Conservation (phyloP, 2,113 vertebrate species). For the Ciconia stormi region DNA sequence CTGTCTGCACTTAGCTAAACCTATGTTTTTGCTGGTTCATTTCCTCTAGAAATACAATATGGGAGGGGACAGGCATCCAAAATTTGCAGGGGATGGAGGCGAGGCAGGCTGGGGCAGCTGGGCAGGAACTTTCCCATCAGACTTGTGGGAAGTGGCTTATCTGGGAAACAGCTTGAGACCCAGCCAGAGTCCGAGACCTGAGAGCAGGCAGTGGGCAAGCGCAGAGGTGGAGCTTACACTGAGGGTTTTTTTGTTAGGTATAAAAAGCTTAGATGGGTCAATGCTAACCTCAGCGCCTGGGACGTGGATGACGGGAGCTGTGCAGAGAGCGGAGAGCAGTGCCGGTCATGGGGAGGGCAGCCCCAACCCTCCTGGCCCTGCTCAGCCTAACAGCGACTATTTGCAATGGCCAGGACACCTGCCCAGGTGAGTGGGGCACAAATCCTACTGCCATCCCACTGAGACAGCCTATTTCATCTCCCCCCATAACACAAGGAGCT, state of each 20-base stretch:
- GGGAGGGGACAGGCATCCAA: neutral
- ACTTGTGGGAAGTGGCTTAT: neutral
- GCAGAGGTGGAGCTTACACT: neutral
- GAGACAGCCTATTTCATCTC: neutral
- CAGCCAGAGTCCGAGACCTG: no score
- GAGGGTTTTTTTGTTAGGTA: neutral
- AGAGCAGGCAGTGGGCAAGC: neutral
- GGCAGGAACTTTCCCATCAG: neutral
- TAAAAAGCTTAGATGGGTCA: neutral
- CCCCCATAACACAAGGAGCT: neutral
- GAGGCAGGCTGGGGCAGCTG: neutral
- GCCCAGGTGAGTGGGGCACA: slow-evolving; percentile 4
- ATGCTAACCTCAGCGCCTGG: neutral
- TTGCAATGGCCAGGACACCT: neutral
- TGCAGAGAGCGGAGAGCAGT: neutral
- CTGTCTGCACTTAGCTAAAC: neutral
- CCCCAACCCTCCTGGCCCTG: neutral
- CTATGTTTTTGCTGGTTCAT: neutral
- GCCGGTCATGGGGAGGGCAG: neutral
- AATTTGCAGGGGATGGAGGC: neutral
- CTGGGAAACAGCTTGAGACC: neutral
- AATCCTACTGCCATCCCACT: neutral
- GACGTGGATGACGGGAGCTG: neutral
- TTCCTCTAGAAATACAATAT: neutral
- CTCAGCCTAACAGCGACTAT: neutral